Base-by-base conservation (phyloP, 2,113 vertebrate species). In the Polypterus bichir region DNA sequence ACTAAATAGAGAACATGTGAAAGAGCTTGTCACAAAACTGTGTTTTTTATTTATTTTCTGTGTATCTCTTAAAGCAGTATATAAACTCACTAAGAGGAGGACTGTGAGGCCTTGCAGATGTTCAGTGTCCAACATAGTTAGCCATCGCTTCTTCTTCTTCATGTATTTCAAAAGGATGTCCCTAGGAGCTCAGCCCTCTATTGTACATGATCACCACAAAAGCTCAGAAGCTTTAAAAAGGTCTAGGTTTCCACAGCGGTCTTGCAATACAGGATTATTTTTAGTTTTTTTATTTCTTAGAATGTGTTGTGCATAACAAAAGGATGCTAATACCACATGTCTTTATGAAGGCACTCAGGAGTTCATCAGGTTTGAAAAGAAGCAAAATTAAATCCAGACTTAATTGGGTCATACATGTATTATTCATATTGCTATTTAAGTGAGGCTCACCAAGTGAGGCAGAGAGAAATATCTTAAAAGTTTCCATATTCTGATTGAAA, bases 311-410 rank as follows among this genome's bases (percentile, higher is more conserved):
- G 76, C 80, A 81, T 85, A 87, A 91, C 88, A 87, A 91, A 88
- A 87, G 80, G 86, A 88, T 81, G 79, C 82, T 83, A 86, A 84
- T 81, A 82, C 65, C 78, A 78, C 68, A 57, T 62, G 73, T 84
- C 84, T 87, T 83, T 83, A 81, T 87, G 83, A 87, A 89, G 87
- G 84, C 82, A 79, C 84, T 83, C 61, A 68, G 68, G 75, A 86
- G 86, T 90, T 91, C 86, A 88, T 92, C 88, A 89, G 84, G 84
- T 91, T 84, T 85, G 84, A 86, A 86, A 87, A 86, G 83, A 82
- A 78, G 78, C 83, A 81, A 86, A 88, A 87, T 85, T 92, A 89
- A 86, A 90, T 86, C 79, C 86, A 82, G 80, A 82, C 84, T 85
- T 92, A 92, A 92, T 90, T 91, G 84, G 85, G 80, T 88, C 81